Percentiles rank a stretch among this genome's conserved stretches.
Conservation (phyloP, 2,797 vertebrate species). For the Coreius guichenoti region DNA sequence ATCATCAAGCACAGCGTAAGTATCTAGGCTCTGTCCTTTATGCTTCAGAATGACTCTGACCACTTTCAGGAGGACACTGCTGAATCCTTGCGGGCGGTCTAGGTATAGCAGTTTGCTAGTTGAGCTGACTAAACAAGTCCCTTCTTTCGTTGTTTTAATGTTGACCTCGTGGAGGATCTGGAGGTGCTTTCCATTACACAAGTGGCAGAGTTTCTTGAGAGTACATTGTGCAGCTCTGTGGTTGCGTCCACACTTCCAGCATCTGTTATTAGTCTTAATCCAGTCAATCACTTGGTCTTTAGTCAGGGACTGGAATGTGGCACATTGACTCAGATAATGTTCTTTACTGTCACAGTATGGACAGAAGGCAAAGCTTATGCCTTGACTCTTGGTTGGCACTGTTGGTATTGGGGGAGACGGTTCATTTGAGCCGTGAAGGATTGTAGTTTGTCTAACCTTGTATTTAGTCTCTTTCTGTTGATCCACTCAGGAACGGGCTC, state of each 20-base stretch:
- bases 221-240: constrained; percentile 16
- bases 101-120: constrained; percentile 28
- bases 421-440: background rate
- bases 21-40: constrained; percentile 17
- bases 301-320: background rate
- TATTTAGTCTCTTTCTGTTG: background rate
- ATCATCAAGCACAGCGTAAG: constrained; percentile 1
- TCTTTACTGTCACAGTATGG: constrained; percentile 1
- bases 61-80: constrained; percentile 42
- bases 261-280: constrained; percentile 18
- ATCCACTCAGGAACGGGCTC: background rate
- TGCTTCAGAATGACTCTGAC: background rate
- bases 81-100: constrained; percentile 30
- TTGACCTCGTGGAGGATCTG: background rate
- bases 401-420: background rate
- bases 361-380: constrained; percentile 2
- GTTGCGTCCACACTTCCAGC: background rate
- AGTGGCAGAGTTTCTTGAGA: constrained; percentile 24
- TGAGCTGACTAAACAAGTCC: constrained; percentile 7
- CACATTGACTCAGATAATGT: constrained; percentile 10
- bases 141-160: background rate
- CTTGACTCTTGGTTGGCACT: background rate
- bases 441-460: background rate
- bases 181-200: no score
- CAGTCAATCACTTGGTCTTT: constrained; percentile 1